Evolutionary conservation across 2,797 vertebrate genomes (phyloP), one percentile per base, ranked within the genome.

Genomic region (Rhadinocentrus ornatus): DNA sequence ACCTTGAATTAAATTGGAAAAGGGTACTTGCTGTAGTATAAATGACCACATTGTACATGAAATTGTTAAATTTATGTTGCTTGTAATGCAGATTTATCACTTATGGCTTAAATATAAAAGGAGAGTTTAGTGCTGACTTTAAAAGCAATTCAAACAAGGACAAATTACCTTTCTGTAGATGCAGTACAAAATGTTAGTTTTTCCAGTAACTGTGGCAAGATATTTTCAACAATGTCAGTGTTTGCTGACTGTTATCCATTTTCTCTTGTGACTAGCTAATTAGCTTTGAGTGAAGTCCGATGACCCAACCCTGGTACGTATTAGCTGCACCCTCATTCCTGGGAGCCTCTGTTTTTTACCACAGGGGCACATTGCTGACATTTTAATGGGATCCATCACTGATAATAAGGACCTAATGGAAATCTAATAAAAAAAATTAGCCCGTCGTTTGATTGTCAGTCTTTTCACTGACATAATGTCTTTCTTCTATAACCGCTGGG

Each of bases 21-120:
- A 2, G 3, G 46, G 8, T 22, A 22, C 46, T 48, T 15, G 15
- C 41, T 44, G 41, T 44, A 20, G 18, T 66, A 66, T 59, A 60
- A 83, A 75, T 7, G 32, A 80, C 75, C 72, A 85, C 64, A 74
- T 75, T 86, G 69, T 66, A 66, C 80, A 82, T 85, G 69, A 67
- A 71, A 56, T 64, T 77, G 77, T 84, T 90, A 83, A 78, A 79
- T 83, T 84, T 88, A 77, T 89, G 84, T 83, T 82, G 71, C 81
- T 92, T 91, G 86, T 92, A 89, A 87, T 86, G 80, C 86, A 88
- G 90, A 92, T 93, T 90, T 92, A 91, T 92, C 86, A 69, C 73
- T 84, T 87, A 89, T 85, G 89, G 90, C 87, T 90, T 67, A 75
- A 86, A 88, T 90, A 85, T 88, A 71, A 69, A 64, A 69, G 79